These are phyloP conservation scores for Platycheirus rosarum DNA, from an alignment of 2,888 invertebrate genomes.

Conservation along the genomic window DNA sequence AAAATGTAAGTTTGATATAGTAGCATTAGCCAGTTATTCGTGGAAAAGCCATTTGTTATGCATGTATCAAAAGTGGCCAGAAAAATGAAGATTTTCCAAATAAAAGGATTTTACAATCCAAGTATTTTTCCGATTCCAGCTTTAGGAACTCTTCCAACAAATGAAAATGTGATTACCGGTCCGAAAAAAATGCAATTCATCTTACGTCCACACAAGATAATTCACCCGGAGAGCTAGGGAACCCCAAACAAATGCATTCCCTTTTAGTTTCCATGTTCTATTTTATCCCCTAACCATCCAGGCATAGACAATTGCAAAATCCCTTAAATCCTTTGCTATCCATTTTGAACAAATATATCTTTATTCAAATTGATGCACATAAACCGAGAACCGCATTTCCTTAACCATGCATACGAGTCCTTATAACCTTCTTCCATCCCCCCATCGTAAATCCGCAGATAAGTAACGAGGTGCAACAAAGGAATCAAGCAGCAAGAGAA, in stretches of 20 bases:
- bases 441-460: too few relatives aligned
- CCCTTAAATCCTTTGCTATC: constrained; percentile 13
- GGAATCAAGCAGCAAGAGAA: too few relatives aligned
- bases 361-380: constrained; percentile 32
- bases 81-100: too few relatives aligned
- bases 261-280: neutral
- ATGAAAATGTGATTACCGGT: too few relatives aligned
- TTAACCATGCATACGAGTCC: neutral
- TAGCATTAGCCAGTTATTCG: too few relatives aligned
- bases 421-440: neutral
- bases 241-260: neutral
- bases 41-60: too few relatives aligned
- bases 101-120: too few relatives aligned
- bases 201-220: neutral
- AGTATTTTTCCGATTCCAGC: too few relatives aligned
- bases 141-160: too few relatives aligned
- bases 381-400: neutral
- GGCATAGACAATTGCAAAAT: constrained; percentile 13
- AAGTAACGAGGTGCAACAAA: neutral
- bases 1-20: too few relatives aligned
- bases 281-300: constrained; percentile 4
- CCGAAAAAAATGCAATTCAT: too few relatives aligned
- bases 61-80: too few relatives aligned
- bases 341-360: constrained; percentile 17
- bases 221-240: neutral